Evolutionary conservation across 2,797 vertebrate genomes (phyloP), one percentile per base, ranked within the genome.

Genomic region (Calcarius lapponicus): DNA sequence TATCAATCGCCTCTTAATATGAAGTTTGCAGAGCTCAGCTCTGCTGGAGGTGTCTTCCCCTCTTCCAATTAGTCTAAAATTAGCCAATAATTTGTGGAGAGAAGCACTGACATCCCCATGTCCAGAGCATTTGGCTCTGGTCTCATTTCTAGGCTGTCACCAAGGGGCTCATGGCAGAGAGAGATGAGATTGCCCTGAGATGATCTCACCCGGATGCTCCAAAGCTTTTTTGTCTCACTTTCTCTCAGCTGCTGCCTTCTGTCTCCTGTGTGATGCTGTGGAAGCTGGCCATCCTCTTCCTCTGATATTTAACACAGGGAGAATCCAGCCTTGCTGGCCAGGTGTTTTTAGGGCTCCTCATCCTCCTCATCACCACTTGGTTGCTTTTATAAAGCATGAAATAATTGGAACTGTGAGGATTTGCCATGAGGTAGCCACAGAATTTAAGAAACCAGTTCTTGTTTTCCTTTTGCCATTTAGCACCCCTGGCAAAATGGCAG

Each of bases 121-220:
- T 38, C 36, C 34, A 61, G 34, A 75, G 15, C 9, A 3, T 7
- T 34, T 45, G 47, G 29, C 21, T 75, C 17, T 31, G n/a, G n/a
- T 45, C 36, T 79, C 45, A 29, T 82, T 87, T 69, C 36, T 15
- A 51, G 32, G 10, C 66, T 56, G 19, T 84, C 24, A 51, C 4
- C 26, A 61, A 65, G 38, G 66, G 75, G 45, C 1, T 7, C 0
- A 0, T 22, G 24, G 31, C 71, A 69, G 32, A 65, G 51, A 66
- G 28, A 83, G 45, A 17, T 54, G 64, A 50, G 40, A 56, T 34
- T 51, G 2, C 21, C 48, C 47, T 29, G 26, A 64, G 11, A 31
- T 17, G n/a, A 62, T 66, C 24, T 62, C 10, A 76, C 5, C 31
- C 62, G 21, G 26, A 13, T 61, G 13, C 34, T 66, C 43, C 67